Evolutionary conservation across 2,797 vertebrate species (phyloP).

Genomic region (Peromyscus eremicus): DNA sequence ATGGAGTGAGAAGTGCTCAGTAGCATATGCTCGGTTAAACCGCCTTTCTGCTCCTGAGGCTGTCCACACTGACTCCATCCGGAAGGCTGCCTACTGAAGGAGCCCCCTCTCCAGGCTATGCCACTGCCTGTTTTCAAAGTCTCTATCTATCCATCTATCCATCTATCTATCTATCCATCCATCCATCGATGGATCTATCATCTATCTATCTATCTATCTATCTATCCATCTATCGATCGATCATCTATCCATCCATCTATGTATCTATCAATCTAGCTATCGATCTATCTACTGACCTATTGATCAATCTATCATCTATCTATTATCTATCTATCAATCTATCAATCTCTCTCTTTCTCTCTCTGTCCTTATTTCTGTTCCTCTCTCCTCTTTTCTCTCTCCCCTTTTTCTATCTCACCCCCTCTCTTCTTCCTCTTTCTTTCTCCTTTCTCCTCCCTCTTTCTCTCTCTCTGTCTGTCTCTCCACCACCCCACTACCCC

Average conservation of each 20-base stretch:
- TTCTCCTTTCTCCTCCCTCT: no score
- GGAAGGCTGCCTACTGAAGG: background rate
- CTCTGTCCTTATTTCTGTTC: background rate
- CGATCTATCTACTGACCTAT: no score
- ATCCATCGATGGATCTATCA: no score
- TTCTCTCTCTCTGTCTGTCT: background rate
- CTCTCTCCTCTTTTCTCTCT: background rate
- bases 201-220: no score
- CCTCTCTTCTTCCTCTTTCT: background rate
- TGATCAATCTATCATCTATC: no score
- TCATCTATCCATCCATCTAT: no score
- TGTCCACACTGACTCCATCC: conserved; percentile 47
- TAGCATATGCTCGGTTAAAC: background rate
- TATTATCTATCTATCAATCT: no score
- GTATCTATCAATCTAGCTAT: no score
- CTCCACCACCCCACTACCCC: no score
- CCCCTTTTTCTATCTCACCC: background rate
- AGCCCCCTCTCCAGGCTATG: background rate
- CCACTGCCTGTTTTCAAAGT: background rate
- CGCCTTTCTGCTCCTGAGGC: background rate
- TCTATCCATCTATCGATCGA: no score
- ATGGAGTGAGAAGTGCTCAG: background rate
- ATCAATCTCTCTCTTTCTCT: no score
- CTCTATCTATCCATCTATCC: accelerated
- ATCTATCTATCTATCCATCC: accelerated